Evolutionary conservation across 2,888 invertebrate genomes (phyloP).

Genomic region (Lasioglossum oenotherae): DNA sequence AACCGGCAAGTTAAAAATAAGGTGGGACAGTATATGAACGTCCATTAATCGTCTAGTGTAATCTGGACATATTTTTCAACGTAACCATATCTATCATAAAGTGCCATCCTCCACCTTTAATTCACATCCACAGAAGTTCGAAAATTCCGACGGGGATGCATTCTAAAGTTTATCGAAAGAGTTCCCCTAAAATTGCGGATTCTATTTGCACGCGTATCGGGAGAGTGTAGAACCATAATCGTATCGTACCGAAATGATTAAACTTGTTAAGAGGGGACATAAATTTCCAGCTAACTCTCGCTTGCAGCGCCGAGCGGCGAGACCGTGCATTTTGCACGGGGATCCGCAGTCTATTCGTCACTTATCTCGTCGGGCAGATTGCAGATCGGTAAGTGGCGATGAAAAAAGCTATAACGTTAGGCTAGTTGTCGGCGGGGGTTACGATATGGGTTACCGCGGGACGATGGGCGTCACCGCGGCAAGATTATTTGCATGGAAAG

Average conservation of each 20-base stretch:
- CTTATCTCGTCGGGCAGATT: background rate
- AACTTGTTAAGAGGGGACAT: background rate
- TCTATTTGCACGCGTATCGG: background rate
- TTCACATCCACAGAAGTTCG: background rate
- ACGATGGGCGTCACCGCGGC: conserved; percentile 47
- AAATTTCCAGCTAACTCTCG: background rate
- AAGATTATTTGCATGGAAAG: conserved; percentile 71
- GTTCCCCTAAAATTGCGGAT: background rate
- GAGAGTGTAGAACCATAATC: background rate
- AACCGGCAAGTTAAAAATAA: background rate
- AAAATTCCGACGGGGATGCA: background rate
- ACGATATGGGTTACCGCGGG: conserved; percentile 18
- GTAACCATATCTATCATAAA: background rate
- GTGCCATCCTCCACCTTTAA: background rate
- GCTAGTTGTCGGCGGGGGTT: conserved; percentile 12
- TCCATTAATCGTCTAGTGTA: background rate
- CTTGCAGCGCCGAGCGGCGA: background rate
- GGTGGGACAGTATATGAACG: background rate
- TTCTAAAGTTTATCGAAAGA: background rate
- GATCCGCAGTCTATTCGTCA: conserved; percentile 10
- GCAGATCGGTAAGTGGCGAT: conserved; percentile 12
- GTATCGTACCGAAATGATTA: background rate
- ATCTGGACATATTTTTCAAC: background rate
- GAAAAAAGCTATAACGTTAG: conserved; percentile 40
- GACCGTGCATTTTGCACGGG: background rate